phyloP scores from a whole-genome alignment of 2,113 vertebrate species.

The Lampris megalopsis region DNA sequence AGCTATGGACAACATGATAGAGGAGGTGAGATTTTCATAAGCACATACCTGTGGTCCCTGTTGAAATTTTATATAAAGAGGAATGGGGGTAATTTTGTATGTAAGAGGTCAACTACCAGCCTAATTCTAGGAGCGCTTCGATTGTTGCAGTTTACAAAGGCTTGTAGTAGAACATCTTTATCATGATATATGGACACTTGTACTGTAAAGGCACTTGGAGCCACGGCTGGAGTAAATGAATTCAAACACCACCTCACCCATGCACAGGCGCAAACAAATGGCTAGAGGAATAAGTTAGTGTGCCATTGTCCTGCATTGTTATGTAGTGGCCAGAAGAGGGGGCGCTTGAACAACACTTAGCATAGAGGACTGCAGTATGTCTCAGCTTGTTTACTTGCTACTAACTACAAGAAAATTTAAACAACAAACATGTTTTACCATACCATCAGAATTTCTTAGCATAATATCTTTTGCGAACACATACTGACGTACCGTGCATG shows the following conservation, averaged over 20 bases:
- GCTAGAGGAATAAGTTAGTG: not conserved
- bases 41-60: not conserved
- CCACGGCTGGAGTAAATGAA: not conserved
- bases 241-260: not conserved
- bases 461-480: no score
- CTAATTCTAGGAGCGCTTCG: no score
- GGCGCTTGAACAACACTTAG: slow-evolving; percentile 50
- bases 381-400: not conserved
- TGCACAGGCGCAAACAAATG: not conserved
- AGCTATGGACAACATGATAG: slow-evolving; percentile 92
- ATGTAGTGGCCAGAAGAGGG: slow-evolving; percentile 70
- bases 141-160: no score
- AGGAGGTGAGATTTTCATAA: slow-evolving; percentile 87
- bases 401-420: no score
- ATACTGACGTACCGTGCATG: no score
- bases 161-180: no score
- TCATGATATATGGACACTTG: no score
- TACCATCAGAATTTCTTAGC: no score
- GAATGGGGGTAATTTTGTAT: not conserved
- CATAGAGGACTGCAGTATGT: not conserved
- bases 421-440: no score
- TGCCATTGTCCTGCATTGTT: slow-evolving; percentile 2
- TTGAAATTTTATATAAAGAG: no score
- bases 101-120: no score
- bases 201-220: no score